Conservation (phyloP, 2,888 invertebrate genomes). For the Rotaria sp. region DNA sequence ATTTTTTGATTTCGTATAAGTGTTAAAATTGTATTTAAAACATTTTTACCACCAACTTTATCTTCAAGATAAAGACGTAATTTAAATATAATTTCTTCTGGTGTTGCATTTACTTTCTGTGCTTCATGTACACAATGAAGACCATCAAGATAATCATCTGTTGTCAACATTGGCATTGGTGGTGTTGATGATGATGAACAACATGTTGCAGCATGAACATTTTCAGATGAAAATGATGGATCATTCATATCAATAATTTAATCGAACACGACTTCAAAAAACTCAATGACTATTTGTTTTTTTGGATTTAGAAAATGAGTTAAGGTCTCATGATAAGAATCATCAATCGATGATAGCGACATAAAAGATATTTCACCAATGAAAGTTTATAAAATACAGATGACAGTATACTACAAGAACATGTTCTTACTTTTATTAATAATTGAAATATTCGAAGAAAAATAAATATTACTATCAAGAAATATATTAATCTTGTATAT, state of each 20-base stretch:
- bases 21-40: not conserved
- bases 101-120: not conserved
- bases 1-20: not conserved
- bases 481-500: no score
- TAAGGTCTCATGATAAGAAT: not conserved
- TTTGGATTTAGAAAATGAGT: not conserved
- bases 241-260: not conserved
- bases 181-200: constrained; percentile 17
- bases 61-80: constrained; percentile 26
- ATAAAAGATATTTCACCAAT: not conserved
- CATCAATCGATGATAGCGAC: not conserved
- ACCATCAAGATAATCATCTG: constrained; percentile 14
- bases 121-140: constrained; percentile 2
- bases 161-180: constrained; percentile 21
- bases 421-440: not conserved
- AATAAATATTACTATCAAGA: no score
- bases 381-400: not conserved
- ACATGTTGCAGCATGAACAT: not conserved
- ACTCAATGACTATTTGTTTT: not conserved
- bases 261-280: not conserved
- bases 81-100: not conserved
- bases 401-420: not conserved
- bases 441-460: no score
- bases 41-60: constrained; percentile 1
- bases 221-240: not conserved